Base-by-base conservation (phyloP, 1,140 invertebrate genomes). In the Meloidogyne hapla region DNA sequence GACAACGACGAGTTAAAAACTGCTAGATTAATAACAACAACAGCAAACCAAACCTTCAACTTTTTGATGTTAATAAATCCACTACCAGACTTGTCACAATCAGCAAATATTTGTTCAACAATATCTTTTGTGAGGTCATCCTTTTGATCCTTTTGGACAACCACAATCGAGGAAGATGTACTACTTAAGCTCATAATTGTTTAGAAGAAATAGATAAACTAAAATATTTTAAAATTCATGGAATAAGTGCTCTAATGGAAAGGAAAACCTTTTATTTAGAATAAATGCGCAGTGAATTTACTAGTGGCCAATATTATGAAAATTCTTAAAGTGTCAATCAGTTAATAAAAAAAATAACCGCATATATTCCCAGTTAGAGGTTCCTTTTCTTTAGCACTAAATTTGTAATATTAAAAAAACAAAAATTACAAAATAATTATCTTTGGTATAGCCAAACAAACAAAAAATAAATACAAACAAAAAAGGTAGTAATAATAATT, bases 51-150 rank as follows among this genome's bases (percentile, higher is more conserved):
- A 33, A 77, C 76, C 65, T 78, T 78, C n/a, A 78, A 64, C 28
- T 45, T 38, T 61, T 78, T 78, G 15, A 69, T 78, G 23, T 38
- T 25, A 72, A 78, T 69, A 56, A 78, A 78, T 62, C 77, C 77
- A 26, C 18, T 42, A 8, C 76, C 66, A 33, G 48, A 21, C 8
- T 79, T 48, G 21, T 74, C 72, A 74, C 56, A 74, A 21, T 74
- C 40, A 23, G 72, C 62, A 48, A 67, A 67, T 18, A 42, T n/a
- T 67, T 67, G 15, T 25, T 23, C 65, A 42, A 67, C n/a, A 18
- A n/a, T 42, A n/a, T 56, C 48, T n/a, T 56, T 56, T n/a, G 48
- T 56, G 18, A 56, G 18, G 6, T 56, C 48, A n/a, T 56, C 48
- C n/a, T 56, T 56, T 21, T 56, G 48, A n/a, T 56, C 48, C n/a